A percentile compares a stretch with the other conserved stretches of the same genome.
Conservation (phyloP, 2,113 vertebrate genomes). For the Alaudala cheleensis region DNA sequence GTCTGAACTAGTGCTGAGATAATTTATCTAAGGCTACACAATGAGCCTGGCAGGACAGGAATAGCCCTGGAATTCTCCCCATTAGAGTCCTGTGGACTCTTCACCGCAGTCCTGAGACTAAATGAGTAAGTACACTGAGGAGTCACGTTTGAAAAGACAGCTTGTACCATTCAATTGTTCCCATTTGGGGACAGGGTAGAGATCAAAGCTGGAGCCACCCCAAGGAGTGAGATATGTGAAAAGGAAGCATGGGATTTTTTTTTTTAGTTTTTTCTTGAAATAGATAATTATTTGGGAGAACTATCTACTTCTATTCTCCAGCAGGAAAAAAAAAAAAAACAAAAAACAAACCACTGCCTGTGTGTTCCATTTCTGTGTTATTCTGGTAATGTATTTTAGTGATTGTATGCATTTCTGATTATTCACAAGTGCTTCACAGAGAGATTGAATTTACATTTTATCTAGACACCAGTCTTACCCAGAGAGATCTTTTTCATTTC, state of each 20-base stretch:
- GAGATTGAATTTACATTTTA: conserved; percentile 58
- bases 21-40: not conserved
- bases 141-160: not conserved
- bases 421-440: conserved; percentile 24
- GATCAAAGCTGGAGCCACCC: not conserved
- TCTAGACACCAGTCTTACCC: conserved; percentile 32
- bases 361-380: conserved; percentile 27
- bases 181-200: not conserved
- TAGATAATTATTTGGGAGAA: not conserved
- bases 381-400: conserved; percentile 30
- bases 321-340: not conserved
- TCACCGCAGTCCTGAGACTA: not conserved
- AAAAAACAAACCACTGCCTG: too few relatives aligned
- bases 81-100: not conserved
- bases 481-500: conserved; percentile 52
- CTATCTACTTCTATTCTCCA: not conserved
- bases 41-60: not conserved
- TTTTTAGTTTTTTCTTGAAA: not conserved
- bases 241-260: not conserved
- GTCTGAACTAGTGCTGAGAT: not conserved
- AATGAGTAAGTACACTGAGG: not conserved
- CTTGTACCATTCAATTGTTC: not conserved
- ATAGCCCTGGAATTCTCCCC: not conserved
- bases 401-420: conserved; percentile 37
- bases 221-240: not conserved